These are phyloP conservation scores for Plutella xylostella DNA, from an alignment of 2,888 invertebrate genomes.

Conservation along the genomic window DNA sequence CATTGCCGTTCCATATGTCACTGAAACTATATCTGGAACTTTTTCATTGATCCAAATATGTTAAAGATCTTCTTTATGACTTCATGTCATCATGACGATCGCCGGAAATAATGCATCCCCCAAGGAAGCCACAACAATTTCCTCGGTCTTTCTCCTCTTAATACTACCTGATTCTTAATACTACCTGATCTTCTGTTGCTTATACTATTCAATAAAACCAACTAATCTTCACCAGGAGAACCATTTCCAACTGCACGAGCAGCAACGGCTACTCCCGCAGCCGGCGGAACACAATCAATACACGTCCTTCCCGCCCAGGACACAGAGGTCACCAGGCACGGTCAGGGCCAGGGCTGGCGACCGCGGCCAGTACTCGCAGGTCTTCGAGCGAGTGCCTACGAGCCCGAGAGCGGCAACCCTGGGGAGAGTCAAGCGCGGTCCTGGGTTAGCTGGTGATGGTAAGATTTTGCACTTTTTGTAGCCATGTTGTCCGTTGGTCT, in stretches of 20 bases:
- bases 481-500: too few species aligned
- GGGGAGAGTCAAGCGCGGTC: slow-evolving; percentile 50
- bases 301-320: slow-evolving; percentile 55
- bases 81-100: too few species aligned
- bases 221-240: slow-evolving; percentile 46
- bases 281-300: slow-evolving; percentile 57
- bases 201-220: background rate
- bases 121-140: too few species aligned
- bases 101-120: too few species aligned
- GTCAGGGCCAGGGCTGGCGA: slow-evolving; percentile 54
- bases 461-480: too few species aligned
- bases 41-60: too few species aligned
- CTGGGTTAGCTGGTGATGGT: slow-evolving; percentile 37
- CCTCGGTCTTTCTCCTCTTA: too few species aligned
- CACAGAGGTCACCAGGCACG: slow-evolving; percentile 41
- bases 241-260: slow-evolving; percentile 61
- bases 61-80: too few species aligned
- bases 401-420: slow-evolving; percentile 63
- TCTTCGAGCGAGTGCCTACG: slow-evolving; percentile 68
- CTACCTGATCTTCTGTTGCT: background rate
- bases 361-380: slow-evolving; percentile 61
- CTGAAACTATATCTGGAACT: too few species aligned
- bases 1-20: too few species aligned
- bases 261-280: slow-evolving; percentile 55
- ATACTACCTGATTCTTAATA: too few species aligned